Evolutionary conservation across 2,888 invertebrate species (phyloP), one percentile per base, ranked within the genome.

Genomic region (Eilema griseolum): DNA sequence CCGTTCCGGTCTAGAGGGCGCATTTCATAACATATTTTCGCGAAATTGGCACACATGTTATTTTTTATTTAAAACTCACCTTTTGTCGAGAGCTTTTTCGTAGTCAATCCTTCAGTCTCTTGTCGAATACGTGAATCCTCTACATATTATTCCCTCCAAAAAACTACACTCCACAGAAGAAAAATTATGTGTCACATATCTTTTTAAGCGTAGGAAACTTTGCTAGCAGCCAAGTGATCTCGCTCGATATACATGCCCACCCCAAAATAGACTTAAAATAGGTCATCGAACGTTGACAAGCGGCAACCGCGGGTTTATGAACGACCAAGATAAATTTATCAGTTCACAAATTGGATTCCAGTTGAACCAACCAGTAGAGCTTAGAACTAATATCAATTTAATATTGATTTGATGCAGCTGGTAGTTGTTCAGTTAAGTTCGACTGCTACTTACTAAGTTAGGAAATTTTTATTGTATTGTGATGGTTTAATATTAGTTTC

Each of bases 261-360:
- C 82, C 89, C 71, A 74, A 90, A 91, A 91, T 91, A 91, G 91
- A 90, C 76, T 72, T 81, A 83, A 90, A 89, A 90, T 91, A 87
- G 91, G 91, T 90, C 91, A 88, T 89, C 89, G 90, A 84, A 88
- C 91, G 89, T 81, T 85, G 88, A 73, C 81, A 83, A 80, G 75
- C 73, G 72, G 64, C 77, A 64, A 73, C 74, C 74, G 74, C 72
- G 70, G 76, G 67, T 68, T 76, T 74, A 75, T 77, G 72, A 79
- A 74, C 75, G 73, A 71, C 69, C 71, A 64, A 74, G 68, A 83
- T 79, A 82, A 74, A 80, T 84, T 83, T 78, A 83, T 79, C 78
- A 78, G 72, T 73, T 69, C 65, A 73, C 71, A 79, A 82, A 82
- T 82, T 77, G 66, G 77, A 79, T 82, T 79, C 57, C 60, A 74